A percentile compares a stretch with the other conserved stretches of the same genome.
Evolutionary conservation across 2,797 vertebrate species (phyloP).

Genomic region (Harpagifer antarcticus): DNA sequence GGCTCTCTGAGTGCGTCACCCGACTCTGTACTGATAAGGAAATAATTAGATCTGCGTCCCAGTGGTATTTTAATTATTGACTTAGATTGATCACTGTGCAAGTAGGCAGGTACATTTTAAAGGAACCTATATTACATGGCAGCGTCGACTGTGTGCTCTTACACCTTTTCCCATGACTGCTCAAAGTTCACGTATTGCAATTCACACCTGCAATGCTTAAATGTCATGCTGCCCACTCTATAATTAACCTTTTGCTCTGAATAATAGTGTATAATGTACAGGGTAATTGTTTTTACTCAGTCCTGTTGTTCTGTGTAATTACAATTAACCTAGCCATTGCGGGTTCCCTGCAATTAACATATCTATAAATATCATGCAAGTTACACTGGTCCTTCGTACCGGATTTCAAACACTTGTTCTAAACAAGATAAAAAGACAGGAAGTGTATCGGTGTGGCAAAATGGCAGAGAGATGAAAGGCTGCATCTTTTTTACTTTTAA

Average conservation of each 20-base stretch:
- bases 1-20: constrained; percentile 6
- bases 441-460: not conserved
- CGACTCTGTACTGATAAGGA: constrained; percentile 31
- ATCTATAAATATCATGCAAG: constrained; percentile 17
- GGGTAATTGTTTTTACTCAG: constrained; percentile 8
- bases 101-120: constrained; percentile 29
- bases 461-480: not conserved
- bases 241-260: constrained; percentile 18
- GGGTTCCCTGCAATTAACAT: not conserved
- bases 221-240: constrained; percentile 23
- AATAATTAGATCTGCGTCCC: constrained; percentile 39
- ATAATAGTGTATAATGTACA: not conserved
- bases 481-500: not conserved
- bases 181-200: constrained; percentile 25
- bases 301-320: constrained; percentile 8
- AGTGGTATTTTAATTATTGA: constrained; percentile 43
- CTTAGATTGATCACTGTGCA: constrained; percentile 15
- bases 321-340: constrained; percentile 15
- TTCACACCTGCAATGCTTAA: constrained; percentile 26
- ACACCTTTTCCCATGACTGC: constrained; percentile 27
- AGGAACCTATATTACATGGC: constrained; percentile 23
- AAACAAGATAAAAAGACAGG: not conserved
- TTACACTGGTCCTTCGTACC: not conserved
- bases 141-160: not conserved
- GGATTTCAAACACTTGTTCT: not conserved